A percentile compares a stretch with the other conserved stretches of the same genome.
Evolutionary conservation across 2,888 invertebrate species (phyloP).

Genomic region (Nycteola revayana): DNA sequence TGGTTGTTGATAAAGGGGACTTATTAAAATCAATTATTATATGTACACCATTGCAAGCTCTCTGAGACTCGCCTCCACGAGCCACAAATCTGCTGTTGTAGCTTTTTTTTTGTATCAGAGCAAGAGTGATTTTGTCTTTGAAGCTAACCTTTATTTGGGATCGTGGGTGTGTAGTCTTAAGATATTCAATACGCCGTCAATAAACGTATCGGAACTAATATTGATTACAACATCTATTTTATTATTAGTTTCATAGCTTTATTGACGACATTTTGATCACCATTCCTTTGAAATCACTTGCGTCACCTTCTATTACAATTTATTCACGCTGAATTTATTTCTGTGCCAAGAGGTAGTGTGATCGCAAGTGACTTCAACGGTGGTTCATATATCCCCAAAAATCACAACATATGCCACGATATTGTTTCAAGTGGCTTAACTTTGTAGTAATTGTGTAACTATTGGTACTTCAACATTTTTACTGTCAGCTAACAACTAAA

Average conservation of each 20-base stretch:
- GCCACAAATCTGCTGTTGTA: background rate
- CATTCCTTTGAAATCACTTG: slow-evolving; percentile 27
- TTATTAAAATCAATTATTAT: slow-evolving; percentile 19
- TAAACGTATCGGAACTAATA: slow-evolving; percentile 28
- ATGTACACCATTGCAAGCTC: slow-evolving; percentile 47
- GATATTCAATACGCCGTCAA: slow-evolving; percentile 33
- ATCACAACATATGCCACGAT: slow-evolving; percentile 51
- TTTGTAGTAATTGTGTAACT: slow-evolving; percentile 52
- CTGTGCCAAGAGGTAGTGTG: slow-evolving; percentile 13
- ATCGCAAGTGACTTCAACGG: slow-evolving; percentile 29
- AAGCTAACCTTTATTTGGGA: too few species aligned
- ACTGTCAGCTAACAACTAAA: slow-evolving; percentile 37
- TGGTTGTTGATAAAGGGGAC: slow-evolving; percentile 45
- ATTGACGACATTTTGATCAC: slow-evolving; percentile 29
- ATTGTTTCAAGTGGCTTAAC: slow-evolving; percentile 54
- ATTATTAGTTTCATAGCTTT: slow-evolving; percentile 18
- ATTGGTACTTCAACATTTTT: slow-evolving; percentile 49
- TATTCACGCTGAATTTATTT: slow-evolving; percentile 15
- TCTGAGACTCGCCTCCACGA: background rate
- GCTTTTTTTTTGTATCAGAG: too few species aligned
- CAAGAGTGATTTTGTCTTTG: too few species aligned
- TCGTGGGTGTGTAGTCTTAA: background rate
- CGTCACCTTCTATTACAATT: slow-evolving; percentile 13
- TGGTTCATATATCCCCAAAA: slow-evolving; percentile 36
- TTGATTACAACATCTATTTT: slow-evolving; percentile 7